phyloP scores from a whole-genome alignment of 2,113 vertebrate species.

The Sceloporus tristichus region DNA sequence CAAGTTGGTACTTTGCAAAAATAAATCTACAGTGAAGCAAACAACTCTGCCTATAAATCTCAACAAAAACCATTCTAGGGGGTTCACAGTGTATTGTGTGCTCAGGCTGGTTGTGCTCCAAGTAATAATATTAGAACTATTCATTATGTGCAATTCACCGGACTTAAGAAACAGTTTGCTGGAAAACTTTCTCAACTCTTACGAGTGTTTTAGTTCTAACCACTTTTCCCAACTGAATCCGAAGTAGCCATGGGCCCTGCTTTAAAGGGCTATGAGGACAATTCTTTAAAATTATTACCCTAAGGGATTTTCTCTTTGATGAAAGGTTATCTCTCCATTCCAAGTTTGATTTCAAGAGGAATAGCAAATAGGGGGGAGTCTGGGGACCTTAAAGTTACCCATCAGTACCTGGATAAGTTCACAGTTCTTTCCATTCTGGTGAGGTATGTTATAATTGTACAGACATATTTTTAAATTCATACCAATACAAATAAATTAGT shows the following conservation, averaged over 20 bases:
- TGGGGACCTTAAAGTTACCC: not conserved
- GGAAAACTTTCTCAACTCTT: conserved; percentile 1
- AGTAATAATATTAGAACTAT: not conserved
- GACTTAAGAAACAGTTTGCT: not conserved
- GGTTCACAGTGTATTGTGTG: not conserved
- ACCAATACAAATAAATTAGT: not conserved
- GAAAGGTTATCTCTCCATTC: not conserved
- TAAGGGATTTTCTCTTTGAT: not conserved
- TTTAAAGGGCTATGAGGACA: not conserved
- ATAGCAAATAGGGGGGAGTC: not conserved
- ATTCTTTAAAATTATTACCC: not conserved
- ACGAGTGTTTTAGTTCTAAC: not conserved
- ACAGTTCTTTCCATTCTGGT: not conserved
- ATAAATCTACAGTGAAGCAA: conserved; percentile 10
- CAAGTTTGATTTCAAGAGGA: not conserved
- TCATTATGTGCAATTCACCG: not conserved
- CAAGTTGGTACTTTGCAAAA: conserved; percentile 7
- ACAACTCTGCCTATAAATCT: conserved; percentile 3
- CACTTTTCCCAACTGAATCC: too few relatives aligned
- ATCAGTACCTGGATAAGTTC: not conserved
- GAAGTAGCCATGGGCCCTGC: not conserved
- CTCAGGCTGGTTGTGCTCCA: not conserved
- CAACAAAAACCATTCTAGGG: not conserved
- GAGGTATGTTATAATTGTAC: not conserved
- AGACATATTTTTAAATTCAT: not conserved